Evolutionary conservation across 2,888 invertebrate genomes (phyloP).

Genomic region (Agrochola lota): DNA sequence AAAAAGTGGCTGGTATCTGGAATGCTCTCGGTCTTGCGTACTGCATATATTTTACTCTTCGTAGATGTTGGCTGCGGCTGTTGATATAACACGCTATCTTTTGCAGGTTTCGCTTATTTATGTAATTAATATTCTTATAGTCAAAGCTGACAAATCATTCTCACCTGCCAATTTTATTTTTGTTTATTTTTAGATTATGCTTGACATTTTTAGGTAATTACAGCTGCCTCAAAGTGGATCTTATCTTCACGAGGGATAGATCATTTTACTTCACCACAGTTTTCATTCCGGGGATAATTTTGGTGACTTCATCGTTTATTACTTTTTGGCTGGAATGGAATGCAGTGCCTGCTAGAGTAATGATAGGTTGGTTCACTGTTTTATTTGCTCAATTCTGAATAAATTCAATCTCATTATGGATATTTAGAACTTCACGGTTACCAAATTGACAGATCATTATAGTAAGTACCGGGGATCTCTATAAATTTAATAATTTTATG

Average conservation of each 20-base stretch:
- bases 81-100: slow-evolving; percentile 84
- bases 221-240: slow-evolving; percentile 98
- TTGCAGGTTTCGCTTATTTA: slow-evolving; percentile 82
- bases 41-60: slow-evolving; percentile 79
- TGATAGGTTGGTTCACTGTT: slow-evolving; percentile 95
- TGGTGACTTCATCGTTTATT: slow-evolving; percentile 99
- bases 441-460: slow-evolving; percentile 25
- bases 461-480: slow-evolving; percentile 41
- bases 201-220: slow-evolving; percentile 95
- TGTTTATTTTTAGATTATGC: slow-evolving; percentile 85
- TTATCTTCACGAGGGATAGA: slow-evolving; percentile 98
- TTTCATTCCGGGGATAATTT: slow-evolving; percentile 98
- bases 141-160: slow-evolving; percentile 70
- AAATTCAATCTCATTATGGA: slow-evolving; percentile 28
- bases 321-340: slow-evolving; percentile 99
- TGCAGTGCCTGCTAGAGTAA: slow-evolving; percentile 98
- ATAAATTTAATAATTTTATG: slow-evolving; percentile 25
- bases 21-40: slow-evolving; percentile 84
- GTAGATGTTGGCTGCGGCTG: slow-evolving; percentile 87
- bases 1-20: slow-evolving; percentile 85
- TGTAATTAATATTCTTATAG: slow-evolving; percentile 72
- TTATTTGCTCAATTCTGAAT: slow-evolving; percentile 71
- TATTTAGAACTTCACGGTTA: slow-evolving; percentile 25
- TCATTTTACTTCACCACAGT: slow-evolving; percentile 99
- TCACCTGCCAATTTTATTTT: slow-evolving; percentile 68